These are phyloP conservation scores for Mohoua ochrocephala DNA, from an alignment of 2,113 vertebrate genomes.

Conservation along the genomic window DNA sequence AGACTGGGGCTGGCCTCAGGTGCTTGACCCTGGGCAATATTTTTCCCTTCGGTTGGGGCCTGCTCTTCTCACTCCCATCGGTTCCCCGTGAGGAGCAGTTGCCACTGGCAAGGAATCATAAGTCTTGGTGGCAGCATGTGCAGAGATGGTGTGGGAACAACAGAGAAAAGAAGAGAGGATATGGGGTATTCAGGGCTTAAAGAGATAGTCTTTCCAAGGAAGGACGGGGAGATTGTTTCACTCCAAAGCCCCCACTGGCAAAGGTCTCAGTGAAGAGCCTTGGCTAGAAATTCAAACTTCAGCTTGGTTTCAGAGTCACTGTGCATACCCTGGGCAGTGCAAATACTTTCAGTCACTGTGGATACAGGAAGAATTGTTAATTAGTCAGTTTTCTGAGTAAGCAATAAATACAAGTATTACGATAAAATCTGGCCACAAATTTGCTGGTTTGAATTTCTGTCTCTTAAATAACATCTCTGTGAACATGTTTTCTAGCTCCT, in stretches of 20 bases:
- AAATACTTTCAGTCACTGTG: neutral
- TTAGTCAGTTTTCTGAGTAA: neutral
- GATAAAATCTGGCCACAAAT: neutral
- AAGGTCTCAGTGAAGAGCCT: neutral
- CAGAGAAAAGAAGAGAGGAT: neutral
- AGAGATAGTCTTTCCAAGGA: neutral
- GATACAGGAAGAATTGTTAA: constrained; percentile 6
- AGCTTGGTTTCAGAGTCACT: neutral
- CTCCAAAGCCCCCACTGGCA: neutral
- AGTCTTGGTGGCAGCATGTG: neutral
- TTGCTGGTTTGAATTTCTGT: neutral
- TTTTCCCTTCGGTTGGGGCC: neutral
- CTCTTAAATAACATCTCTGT: neutral
- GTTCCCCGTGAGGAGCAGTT: neutral
- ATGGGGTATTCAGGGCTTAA: neutral
- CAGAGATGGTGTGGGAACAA: neutral
- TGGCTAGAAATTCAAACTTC: neutral
- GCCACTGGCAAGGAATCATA: neutral
- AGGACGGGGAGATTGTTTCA: neutral
- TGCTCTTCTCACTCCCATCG: fast-evolving
- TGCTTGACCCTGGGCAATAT: neutral
- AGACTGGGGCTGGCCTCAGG: neutral
- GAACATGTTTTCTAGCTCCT: neutral
- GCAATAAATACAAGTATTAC: neutral
- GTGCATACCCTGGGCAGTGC: neutral